Conservation (phyloP, 2,888 invertebrate genomes). For the Latheticus oryzae region DNA sequence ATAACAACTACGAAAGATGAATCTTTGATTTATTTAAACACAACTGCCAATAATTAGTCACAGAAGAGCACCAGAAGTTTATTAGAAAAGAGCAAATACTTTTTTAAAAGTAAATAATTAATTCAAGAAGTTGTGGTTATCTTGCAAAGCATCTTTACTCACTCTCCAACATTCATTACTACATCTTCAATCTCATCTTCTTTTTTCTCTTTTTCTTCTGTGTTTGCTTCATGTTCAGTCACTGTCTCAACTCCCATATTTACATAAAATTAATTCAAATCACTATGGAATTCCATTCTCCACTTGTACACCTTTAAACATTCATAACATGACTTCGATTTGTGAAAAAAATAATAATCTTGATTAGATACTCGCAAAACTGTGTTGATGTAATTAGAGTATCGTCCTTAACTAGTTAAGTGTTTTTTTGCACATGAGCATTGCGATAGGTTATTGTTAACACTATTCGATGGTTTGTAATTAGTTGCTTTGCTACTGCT, state of each 20-base stretch:
- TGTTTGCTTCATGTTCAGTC: slow-evolving; percentile 24
- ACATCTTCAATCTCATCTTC: slow-evolving; percentile 8
- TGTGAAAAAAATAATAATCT: slow-evolving; percentile 17
- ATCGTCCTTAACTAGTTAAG: too few relatives aligned
- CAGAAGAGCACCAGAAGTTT: too few relatives aligned
- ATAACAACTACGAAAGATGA: too few relatives aligned
- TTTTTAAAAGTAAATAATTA: too few relatives aligned
- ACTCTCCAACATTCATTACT: slow-evolving; percentile 25
- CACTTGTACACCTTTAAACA: slow-evolving; percentile 33
- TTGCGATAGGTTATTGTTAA: slow-evolving; percentile 32
- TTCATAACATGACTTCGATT: slow-evolving; percentile 28
- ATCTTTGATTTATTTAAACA: too few relatives aligned
- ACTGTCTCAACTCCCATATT: slow-evolving; percentile 30
- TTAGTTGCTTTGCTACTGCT: slow-evolving; percentile 29
- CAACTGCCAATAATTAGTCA: too few relatives aligned
- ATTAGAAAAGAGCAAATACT: too few relatives aligned
- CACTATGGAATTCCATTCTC: slow-evolving; percentile 22
- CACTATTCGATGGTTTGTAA: slow-evolving; percentile 35
- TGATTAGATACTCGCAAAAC: slow-evolving; percentile 20
- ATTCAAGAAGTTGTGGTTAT: slow-evolving; percentile 16
- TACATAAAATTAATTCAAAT: slow-evolving; percentile 9
- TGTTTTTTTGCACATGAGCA: slow-evolving; percentile 39
- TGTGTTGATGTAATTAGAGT: slow-evolving; percentile 19
- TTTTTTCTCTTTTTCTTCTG: slow-evolving; percentile 23
- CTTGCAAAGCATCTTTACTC: slow-evolving; percentile 30